These are phyloP conservation scores for Myopa tessellatipennis DNA, from an alignment of 2,888 invertebrate species.

Conservation along the genomic window DNA sequence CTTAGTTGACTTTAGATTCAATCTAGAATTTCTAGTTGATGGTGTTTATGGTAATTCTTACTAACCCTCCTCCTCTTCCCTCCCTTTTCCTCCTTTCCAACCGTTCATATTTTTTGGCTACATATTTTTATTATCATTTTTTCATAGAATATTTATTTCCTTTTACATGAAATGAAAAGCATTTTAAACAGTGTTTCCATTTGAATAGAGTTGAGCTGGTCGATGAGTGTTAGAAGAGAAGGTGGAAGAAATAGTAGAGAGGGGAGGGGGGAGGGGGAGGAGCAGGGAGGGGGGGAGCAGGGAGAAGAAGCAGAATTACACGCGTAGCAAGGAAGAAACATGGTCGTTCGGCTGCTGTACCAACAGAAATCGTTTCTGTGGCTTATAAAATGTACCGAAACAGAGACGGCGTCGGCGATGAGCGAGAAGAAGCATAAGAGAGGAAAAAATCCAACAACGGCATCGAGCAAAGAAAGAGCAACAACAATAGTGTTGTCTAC, in stretches of 20 bases:
- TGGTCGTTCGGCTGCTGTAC: too few relatives aligned
- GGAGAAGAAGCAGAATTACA: too few relatives aligned
- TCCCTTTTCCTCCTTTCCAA: background rate
- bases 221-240: background rate
- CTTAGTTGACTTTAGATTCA: background rate
- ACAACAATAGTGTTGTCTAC: background rate
- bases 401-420: too few relatives aligned
- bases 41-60: background rate
- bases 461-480: background rate
- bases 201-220: background rate
- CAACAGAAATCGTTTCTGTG: too few relatives aligned
- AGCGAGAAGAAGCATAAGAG: too few relatives aligned
- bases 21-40: background rate
- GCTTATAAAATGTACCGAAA: too few relatives aligned
- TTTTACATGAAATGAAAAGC: conserved; percentile 10
- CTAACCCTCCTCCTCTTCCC: background rate
- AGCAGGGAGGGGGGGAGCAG: too few relatives aligned
- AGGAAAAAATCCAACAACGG: too few relatives aligned
- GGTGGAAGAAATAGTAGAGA: background rate
- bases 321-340: too few relatives aligned
- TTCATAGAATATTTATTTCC: conserved; percentile 9
- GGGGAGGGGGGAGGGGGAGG: background rate
- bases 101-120: background rate
- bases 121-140: background rate
- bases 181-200: background rate